Percentiles rank a stretch among this genome's conserved stretches.
Conservation (phyloP, 2,113 vertebrate species). For the Corapipo altera region DNA sequence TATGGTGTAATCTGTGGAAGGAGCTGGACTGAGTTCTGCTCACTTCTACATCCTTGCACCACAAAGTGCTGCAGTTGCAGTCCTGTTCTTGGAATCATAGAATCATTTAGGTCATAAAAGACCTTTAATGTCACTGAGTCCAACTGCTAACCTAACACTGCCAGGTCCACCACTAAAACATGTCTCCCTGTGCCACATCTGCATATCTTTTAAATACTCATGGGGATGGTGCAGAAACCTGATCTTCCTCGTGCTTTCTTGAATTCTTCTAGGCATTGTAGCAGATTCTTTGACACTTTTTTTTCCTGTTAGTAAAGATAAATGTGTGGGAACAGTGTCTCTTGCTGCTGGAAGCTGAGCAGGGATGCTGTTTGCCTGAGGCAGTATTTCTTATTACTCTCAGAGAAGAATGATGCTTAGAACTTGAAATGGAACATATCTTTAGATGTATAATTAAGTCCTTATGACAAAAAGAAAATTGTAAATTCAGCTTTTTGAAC, state of each 20-base stretch:
- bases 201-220: accelerated
- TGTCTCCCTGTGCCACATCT: background rate
- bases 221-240: background rate
- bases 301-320: background rate
- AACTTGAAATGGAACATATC: background rate
- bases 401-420: background rate
- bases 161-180: background rate
- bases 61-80: background rate
- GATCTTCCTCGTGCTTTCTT: background rate
- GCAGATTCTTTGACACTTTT: background rate
- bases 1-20: background rate
- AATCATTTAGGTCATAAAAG: background rate
- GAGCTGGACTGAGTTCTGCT: background rate
- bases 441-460: background rate
- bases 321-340: background rate
- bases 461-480: background rate
- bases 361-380: background rate
- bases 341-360: background rate
- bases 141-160: no score
- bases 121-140: background rate
- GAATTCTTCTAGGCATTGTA: background rate
- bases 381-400: background rate
- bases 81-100: background rate
- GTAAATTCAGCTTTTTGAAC: background rate
- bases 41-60: background rate